phyloP scores from a whole-genome alignment of 2,113 vertebrate species.

The Chinchilla lanigera region DNA sequence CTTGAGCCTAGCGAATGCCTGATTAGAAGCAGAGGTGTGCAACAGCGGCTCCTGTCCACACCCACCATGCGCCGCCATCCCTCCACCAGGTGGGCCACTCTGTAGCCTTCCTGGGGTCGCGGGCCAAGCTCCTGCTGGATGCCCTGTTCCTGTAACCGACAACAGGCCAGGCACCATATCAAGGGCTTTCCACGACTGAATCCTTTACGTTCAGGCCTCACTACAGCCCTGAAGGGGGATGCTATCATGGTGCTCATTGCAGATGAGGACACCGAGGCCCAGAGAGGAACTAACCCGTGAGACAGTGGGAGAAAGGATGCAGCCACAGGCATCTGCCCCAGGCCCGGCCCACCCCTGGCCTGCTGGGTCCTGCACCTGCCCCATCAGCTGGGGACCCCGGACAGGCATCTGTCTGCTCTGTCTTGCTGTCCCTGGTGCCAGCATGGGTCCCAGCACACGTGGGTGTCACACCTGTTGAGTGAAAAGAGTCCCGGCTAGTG shows the following conservation, averaged over 20 bases:
- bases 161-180: too few relatives aligned
- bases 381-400: not conserved
- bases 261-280: not conserved
- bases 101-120: not conserved
- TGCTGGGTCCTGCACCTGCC: not conserved
- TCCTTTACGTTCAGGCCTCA: not conserved
- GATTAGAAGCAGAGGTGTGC: not conserved
- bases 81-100: not conserved
- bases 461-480: not conserved
- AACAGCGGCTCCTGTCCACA: not conserved
- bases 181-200: not conserved
- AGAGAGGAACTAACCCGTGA: not conserved
- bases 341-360: not conserved
- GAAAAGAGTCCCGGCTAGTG: not conserved
- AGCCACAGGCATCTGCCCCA: not conserved
- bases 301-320: not conserved
- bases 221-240: not conserved
- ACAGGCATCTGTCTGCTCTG: not conserved
- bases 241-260: not conserved
- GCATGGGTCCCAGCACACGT: not conserved
- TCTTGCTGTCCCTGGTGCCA: not conserved
- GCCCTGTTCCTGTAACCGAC: not conserved
- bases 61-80: accelerated
- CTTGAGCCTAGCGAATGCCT: not conserved
- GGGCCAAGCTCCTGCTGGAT: too few relatives aligned